Percentiles rank a stretch among this genome's conserved stretches.
Conservation (phyloP, 2,113 vertebrate species). For the Camelus dromedarius region DNA sequence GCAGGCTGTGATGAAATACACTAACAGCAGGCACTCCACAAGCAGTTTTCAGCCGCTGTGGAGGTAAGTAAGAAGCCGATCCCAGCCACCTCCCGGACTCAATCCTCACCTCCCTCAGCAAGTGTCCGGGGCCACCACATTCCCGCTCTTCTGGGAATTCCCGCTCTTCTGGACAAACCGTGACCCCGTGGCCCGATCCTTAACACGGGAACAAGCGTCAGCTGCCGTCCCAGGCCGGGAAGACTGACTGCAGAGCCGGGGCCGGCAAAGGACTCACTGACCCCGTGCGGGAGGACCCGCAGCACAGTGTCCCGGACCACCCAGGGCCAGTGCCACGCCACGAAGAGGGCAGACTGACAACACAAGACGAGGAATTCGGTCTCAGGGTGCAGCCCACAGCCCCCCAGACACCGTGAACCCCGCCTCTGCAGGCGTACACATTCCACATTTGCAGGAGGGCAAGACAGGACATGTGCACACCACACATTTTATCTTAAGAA, state of each 20-base stretch:
- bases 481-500: background rate
- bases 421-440: rapidly evolving
- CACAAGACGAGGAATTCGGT: background rate
- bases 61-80: background rate
- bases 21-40: background rate
- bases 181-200: background rate
- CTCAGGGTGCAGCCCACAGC: rapidly evolving
- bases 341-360: background rate
- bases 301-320: background rate
- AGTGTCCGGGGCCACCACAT: background rate
- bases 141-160: background rate
- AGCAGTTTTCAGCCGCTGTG: rapidly evolving
- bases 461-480: background rate
- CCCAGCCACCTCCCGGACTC: background rate
- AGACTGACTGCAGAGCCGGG: too few relatives aligned
- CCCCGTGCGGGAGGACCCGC: rapidly evolving
- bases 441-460: background rate
- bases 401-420: too few relatives aligned
- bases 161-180: background rate
- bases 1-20: rapidly evolving
- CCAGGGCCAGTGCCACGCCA: rapidly evolving
- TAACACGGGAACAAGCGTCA: rapidly evolving
- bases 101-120: rapidly evolving
- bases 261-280: background rate
- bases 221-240: rapidly evolving